phyloP scores from a whole-genome alignment of 2,888 invertebrate species.

The Lymantria dispar region DNA sequence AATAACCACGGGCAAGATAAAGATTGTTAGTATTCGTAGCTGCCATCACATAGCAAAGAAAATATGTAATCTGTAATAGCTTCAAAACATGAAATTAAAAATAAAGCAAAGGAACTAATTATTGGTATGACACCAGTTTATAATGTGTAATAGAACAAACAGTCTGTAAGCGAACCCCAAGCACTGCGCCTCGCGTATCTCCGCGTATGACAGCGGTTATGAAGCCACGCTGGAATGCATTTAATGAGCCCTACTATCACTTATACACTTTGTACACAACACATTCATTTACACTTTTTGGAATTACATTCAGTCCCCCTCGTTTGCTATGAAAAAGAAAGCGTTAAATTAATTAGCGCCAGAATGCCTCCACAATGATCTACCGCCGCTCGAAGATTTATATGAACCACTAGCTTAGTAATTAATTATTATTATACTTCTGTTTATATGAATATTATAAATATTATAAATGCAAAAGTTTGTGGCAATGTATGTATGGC shows the following conservation, averaged over 20 bases:
- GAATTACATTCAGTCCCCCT: constrained; percentile 71
- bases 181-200: constrained; percentile 23
- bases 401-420: constrained; percentile 26
- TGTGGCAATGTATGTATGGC: too few species aligned
- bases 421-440: constrained; percentile 28
- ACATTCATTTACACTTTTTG: constrained; percentile 70
- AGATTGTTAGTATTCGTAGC: too few species aligned
- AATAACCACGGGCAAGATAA: too few species aligned
- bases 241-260: constrained; percentile 68
- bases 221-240: constrained; percentile 57
- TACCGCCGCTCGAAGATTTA: constrained; percentile 56
- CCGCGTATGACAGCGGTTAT: constrained; percentile 42
- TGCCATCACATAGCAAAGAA: too few species aligned
- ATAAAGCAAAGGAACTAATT: too few species aligned
- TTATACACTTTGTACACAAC: constrained; percentile 72
- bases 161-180: constrained; percentile 25
- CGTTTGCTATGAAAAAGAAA: constrained; percentile 63
- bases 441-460: constrained; percentile 13
- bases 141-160: constrained; percentile 31
- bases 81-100: too few species aligned
- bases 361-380: constrained; percentile 63
- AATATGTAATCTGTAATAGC: too few species aligned
- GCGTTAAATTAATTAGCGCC: constrained; percentile 72
- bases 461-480: background rate
- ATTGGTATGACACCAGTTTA: constrained; percentile 18